Evolutionary conservation across 2,888 invertebrate species (phyloP).

Genomic region (Himalopsyche tibetana): DNA sequence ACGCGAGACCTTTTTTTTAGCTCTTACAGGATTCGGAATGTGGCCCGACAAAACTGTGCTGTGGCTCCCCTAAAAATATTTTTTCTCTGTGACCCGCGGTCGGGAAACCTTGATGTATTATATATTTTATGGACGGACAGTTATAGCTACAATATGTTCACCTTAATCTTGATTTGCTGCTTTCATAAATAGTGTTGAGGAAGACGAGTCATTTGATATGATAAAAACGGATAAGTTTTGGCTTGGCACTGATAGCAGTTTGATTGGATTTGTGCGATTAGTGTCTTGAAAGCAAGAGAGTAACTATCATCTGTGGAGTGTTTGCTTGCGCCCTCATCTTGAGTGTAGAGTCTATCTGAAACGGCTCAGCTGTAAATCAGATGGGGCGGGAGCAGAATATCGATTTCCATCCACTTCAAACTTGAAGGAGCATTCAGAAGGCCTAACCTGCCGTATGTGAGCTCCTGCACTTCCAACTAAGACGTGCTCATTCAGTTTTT

Average conservation of each 20-base stretch:
- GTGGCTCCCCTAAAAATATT: too few relatives aligned
- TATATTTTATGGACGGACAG: too few relatives aligned
- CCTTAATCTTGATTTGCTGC: too few relatives aligned
- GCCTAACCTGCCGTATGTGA: background rate
- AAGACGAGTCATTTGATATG: too few relatives aligned
- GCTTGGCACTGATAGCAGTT: background rate
- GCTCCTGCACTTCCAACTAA: background rate
- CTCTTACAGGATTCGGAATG: too few relatives aligned
- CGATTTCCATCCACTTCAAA: slow-evolving; percentile 26
- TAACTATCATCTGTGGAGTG: background rate
- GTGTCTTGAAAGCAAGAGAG: slow-evolving; percentile 4
- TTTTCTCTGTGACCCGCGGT: too few relatives aligned
- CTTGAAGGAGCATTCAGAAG: background rate
- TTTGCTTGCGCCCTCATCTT: slow-evolving; percentile 27
- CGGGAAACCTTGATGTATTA: too few relatives aligned
- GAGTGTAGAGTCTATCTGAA: background rate
- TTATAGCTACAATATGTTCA: too few relatives aligned
- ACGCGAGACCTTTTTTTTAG: too few relatives aligned
- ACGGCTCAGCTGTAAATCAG: slow-evolving; percentile 11
- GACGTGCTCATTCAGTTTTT: background rate
- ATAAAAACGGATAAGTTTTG: too few relatives aligned
- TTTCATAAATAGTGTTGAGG: too few relatives aligned
- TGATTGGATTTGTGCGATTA: slow-evolving; percentile 28
- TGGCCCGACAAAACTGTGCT: too few relatives aligned
- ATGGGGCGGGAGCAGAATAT: background rate